A percentile compares a stretch with the other conserved stretches of the same genome.
Evolutionary conservation across 2,113 vertebrate species (phyloP).

Genomic region (Megaleporinus macrocephalus): DNA sequence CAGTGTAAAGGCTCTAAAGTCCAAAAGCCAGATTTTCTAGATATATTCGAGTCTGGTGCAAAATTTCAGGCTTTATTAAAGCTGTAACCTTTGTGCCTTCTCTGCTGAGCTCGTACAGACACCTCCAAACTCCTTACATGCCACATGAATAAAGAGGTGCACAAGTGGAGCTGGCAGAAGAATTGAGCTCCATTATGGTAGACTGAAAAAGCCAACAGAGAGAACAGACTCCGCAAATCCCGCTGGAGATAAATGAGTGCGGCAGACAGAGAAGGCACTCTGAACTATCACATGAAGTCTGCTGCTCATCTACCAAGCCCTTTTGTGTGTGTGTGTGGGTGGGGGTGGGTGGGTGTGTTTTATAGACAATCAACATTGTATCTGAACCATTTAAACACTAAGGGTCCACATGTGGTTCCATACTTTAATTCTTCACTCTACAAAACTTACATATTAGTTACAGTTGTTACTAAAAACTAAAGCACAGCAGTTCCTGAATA

Average conservation of each 20-base stretch:
- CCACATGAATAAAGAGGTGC: slow-evolving; percentile 1
- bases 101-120: neutral
- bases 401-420: no score
- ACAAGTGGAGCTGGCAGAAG: slow-evolving; percentile 24
- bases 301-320: no score
- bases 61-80: neutral
- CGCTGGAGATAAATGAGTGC: neutral
- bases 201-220: neutral
- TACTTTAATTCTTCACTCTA: no score
- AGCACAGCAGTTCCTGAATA: no score
- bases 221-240: neutral
- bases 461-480: no score
- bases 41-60: neutral
- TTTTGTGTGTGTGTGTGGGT: neutral
- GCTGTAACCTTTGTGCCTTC: neutral
- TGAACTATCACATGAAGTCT: slow-evolving; percentile 5
- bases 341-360: no score
- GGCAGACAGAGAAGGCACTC: neutral
- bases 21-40: neutral
- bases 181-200: neutral
- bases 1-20: neutral
- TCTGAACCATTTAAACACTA: no score
- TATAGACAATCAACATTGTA: neutral
- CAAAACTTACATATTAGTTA: no score
- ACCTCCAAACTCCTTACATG: neutral